These are phyloP conservation scores for Oenanthe oenanthe DNA, from an alignment of 2,113 vertebrate species.

Conservation along the genomic window DNA sequence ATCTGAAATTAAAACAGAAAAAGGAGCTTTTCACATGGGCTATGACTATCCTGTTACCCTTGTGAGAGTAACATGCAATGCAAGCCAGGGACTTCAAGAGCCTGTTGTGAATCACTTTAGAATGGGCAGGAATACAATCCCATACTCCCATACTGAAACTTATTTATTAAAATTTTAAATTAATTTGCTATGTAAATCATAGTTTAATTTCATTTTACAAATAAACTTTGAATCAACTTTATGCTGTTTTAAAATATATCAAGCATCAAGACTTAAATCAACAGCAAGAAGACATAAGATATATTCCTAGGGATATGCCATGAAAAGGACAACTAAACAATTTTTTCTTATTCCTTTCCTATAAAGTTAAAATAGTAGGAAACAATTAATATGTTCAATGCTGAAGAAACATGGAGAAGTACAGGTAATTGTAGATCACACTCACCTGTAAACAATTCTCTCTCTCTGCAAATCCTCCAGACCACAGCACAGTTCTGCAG, in stretches of 20 bases:
- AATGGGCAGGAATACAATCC: not conserved
- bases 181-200: not conserved
- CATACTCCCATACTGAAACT: not conserved
- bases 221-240: not conserved
- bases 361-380: not conserved
- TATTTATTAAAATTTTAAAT: not conserved
- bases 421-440: not conserved
- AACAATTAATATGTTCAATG: not conserved
- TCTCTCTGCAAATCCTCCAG: constrained; percentile 90
- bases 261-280: not conserved
- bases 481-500: constrained; percentile 91
- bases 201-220: not conserved
- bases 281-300: not conserved
- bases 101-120: not conserved
- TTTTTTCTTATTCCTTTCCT: not conserved
- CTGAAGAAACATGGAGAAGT: not conserved
- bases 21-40: not conserved
- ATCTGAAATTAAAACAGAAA: not conserved
- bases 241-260: not conserved
- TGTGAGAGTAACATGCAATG: fast-evolving
- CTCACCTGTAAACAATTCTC: constrained; percentile 91
- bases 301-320: not conserved
- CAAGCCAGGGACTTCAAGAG: not conserved
- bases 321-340: not conserved
- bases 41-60: not conserved